phyloP scores from a whole-genome alignment of 2,888 invertebrate genomes.

The Tridacna gigas region DNA sequence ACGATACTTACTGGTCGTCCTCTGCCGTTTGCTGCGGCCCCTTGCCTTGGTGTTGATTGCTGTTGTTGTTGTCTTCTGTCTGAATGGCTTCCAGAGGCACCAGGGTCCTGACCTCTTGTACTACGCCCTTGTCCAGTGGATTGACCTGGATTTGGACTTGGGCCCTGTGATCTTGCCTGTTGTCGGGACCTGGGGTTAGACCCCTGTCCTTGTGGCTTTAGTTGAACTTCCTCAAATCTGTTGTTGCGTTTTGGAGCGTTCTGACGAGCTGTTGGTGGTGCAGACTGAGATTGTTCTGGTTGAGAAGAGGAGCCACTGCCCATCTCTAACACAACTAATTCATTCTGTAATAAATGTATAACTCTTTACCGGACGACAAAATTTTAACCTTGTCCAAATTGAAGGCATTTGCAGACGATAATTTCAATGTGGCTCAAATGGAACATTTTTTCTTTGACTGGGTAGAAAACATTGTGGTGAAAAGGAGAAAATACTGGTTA shows the following conservation, averaged over 20 bases:
- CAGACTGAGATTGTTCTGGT: constrained; percentile 54
- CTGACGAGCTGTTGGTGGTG: constrained; percentile 53
- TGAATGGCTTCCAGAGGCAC: constrained; percentile 50
- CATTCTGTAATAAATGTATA: constrained; percentile 10
- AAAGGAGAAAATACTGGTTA: too few species aligned
- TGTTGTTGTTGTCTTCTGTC: constrained; percentile 32
- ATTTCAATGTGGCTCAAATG: too few species aligned
- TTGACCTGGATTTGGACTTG: constrained; percentile 48
- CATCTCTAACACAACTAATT: constrained; percentile 33
- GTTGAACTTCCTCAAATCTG: constrained; percentile 63
- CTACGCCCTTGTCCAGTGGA: constrained; percentile 23
- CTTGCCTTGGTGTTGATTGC: constrained; percentile 31
- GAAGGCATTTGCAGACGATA: too few species aligned
- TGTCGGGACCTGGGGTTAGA: constrained; percentile 44
- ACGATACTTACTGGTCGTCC: neutral
- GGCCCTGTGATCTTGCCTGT: constrained; percentile 40
- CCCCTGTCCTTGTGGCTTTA: constrained; percentile 36
- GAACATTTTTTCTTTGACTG: too few species aligned
- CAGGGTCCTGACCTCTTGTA: constrained; percentile 52
- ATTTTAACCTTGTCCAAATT: too few species aligned
- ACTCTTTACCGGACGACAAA: neutral
- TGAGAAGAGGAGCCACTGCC: constrained; percentile 58
- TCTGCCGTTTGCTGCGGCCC: constrained; percentile 45
- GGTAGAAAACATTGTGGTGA: too few species aligned
- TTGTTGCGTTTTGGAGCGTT: constrained; percentile 56